Percentiles rank a stretch among this genome's conserved stretches.
Conservation (phyloP, 92 coral and sea anemone genomes). For the Virgularia gustaviana region DNA sequence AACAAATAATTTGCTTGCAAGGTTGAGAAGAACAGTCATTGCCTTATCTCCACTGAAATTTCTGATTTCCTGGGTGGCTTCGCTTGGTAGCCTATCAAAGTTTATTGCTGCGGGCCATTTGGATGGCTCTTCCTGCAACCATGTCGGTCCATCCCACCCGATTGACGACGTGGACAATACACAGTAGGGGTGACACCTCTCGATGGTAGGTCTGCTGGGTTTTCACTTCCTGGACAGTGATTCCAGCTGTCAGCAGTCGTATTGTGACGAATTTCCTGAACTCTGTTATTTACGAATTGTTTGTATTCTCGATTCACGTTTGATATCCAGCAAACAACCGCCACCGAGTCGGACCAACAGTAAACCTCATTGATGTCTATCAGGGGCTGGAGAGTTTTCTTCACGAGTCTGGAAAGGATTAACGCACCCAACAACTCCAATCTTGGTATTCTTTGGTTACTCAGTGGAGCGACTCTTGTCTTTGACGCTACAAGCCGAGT, state of each 20-base stretch:
- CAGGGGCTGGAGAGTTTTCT: background rate
- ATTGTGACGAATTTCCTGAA: slow-evolving; percentile 12
- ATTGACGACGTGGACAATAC: background rate
- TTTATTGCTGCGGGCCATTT: slow-evolving; percentile 7
- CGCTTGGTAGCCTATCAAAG: background rate
- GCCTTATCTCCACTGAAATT: background rate
- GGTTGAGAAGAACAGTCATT: no score
- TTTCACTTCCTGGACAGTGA: slow-evolving; percentile 1
- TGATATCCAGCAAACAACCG: slow-evolving; percentile 22
- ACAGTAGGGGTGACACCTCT: background rate
- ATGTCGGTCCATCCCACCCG: slow-evolving; percentile 15
- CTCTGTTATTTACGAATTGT: slow-evolving; percentile 32
- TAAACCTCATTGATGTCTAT: background rate
- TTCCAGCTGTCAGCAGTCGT: background rate
- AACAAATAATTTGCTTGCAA: no score
- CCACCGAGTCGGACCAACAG: slow-evolving; percentile 22
- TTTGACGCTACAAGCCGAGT: slow-evolving; percentile 2
- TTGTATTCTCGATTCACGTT: slow-evolving; percentile 19
- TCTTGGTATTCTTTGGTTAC: slow-evolving; percentile 2
- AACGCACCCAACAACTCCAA: slow-evolving; percentile 28
- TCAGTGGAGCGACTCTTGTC: slow-evolving; percentile 15
- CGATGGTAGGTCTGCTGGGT: slow-evolving; percentile 22
- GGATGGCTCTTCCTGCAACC: background rate
- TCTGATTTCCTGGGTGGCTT: background rate
- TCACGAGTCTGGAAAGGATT: background rate